phyloP scores from a whole-genome alignment of 2,888 invertebrate species.

The Mylabris sibirica region DNA sequence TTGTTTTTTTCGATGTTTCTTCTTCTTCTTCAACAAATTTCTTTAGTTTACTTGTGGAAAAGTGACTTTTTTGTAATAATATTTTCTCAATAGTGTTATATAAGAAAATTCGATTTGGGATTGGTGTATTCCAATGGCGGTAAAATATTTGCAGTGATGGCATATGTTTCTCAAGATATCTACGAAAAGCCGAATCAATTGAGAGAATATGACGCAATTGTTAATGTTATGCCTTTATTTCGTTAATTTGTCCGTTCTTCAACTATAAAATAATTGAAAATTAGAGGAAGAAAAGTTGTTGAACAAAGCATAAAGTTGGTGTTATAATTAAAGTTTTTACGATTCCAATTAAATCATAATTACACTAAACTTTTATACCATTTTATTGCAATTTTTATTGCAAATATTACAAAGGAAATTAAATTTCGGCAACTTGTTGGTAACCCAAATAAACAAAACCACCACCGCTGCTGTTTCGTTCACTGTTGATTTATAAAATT shows the following conservation, averaged over 20 bases:
- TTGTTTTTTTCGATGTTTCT: too few species aligned
- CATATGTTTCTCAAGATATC: neutral
- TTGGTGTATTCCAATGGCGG: slow-evolving; percentile 30
- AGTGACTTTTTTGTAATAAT: slow-evolving; percentile 42
- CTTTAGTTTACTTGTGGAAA: slow-evolving; percentile 41
- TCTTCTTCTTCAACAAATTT: slow-evolving; percentile 25
- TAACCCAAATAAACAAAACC: neutral
- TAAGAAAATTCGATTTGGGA: slow-evolving; percentile 43
- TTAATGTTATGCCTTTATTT: neutral
- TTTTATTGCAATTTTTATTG: too few species aligned
- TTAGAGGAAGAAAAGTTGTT: neutral
- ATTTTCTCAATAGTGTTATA: slow-evolving; percentile 42
- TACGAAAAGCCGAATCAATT: neutral
- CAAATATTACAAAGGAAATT: neutral
- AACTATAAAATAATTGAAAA: neutral
- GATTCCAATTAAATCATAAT: neutral
- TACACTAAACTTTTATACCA: neutral
- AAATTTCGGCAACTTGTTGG: neutral
- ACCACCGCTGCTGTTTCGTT: neutral
- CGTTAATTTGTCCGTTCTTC: too few species aligned
- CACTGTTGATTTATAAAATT: slow-evolving; percentile 3
- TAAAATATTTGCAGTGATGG: slow-evolving; percentile 19
- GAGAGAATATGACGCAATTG: neutral
- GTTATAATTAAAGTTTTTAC: neutral
- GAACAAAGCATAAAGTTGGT: neutral